These are phyloP conservation scores for Aplocera efformata DNA, from an alignment of 2,888 invertebrate genomes.

Conservation along the genomic window DNA sequence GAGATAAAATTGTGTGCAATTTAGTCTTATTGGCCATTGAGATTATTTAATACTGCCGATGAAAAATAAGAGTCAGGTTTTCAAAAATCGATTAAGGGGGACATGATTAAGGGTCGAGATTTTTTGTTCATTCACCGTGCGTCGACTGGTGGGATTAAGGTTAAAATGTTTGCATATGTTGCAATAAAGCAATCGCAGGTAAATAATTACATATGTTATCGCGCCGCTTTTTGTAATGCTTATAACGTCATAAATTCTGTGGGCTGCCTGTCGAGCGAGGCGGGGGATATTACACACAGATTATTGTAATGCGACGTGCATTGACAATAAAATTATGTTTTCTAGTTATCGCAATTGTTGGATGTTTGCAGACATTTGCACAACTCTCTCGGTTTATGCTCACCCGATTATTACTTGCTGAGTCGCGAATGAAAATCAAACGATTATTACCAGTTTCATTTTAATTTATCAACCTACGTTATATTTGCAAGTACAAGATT, in stretches of 20 bases:
- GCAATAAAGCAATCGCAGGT: constrained; percentile 64
- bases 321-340: constrained; percentile 19
- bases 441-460: too few species aligned
- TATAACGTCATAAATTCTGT: constrained; percentile 42
- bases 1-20: constrained; percentile 54
- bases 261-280: constrained; percentile 20
- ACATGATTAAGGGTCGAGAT: constrained; percentile 65
- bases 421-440: too few species aligned
- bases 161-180: constrained; percentile 66
- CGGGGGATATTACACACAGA: constrained; percentile 17
- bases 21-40: constrained; percentile 56
- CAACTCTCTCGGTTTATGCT: too few species aligned
- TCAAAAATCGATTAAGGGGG: constrained; percentile 72
- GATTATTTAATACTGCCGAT: constrained; percentile 59
- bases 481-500: too few species aligned
- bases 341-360: constrained; percentile 15
- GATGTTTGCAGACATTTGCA: neutral
- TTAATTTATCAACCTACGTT: too few species aligned
- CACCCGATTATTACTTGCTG: too few species aligned
- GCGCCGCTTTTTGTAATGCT: constrained; percentile 51
- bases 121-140: constrained; percentile 44
- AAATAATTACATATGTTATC: constrained; percentile 62
- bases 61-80: constrained; percentile 64
- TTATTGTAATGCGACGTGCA: constrained; percentile 17
- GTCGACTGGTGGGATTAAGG: constrained; percentile 45